phyloP scores from a whole-genome alignment of 2,797 vertebrate species.

The Gymnoscopelus microlampas region DNA sequence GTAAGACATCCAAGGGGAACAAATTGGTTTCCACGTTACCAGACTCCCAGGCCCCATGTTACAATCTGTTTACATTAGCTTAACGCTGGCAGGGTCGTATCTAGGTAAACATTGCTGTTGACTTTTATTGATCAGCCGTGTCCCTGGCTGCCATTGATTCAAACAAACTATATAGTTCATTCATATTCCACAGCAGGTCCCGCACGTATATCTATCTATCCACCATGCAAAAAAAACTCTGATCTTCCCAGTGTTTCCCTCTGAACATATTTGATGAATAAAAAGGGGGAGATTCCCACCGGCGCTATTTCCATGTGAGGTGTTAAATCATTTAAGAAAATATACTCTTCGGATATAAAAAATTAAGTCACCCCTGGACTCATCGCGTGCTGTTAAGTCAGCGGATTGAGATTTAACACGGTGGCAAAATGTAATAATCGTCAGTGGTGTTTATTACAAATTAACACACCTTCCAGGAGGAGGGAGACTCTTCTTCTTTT shows the following conservation, averaged over 20 bases:
- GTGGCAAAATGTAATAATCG: constrained; percentile 28
- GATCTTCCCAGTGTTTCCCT: constrained; percentile 18
- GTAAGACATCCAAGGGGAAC: constrained; percentile 14
- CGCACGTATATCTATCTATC: constrained; percentile 15
- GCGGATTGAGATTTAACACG: constrained; percentile 6
- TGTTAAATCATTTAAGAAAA: background rate
- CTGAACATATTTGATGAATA: constrained; percentile 6
- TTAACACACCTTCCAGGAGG: too few relatives aligned
- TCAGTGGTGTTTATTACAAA: constrained; percentile 28
- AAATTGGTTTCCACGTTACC: constrained; percentile 25
- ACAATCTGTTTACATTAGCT: constrained; percentile 50
- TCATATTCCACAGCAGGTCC: constrained; percentile 40
- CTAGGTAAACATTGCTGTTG: constrained; percentile 47
- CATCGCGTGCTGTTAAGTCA: background rate
- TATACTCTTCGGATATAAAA: constrained; percentile 1
- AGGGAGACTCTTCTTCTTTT: too few relatives aligned
- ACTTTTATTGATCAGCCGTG: constrained; percentile 49
- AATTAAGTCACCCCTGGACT: constrained; percentile 13
- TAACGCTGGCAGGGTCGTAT: constrained; percentile 41
- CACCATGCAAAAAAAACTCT: constrained; percentile 22
- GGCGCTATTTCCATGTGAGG: constrained; percentile 7
- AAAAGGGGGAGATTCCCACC: constrained; percentile 3
- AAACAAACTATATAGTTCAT: constrained; percentile 41
- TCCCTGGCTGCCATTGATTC: constrained; percentile 36
- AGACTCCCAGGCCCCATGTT: constrained; percentile 2